Percentiles rank a stretch among this genome's conserved stretches.
These are phyloP conservation scores for Chironomus tentans DNA, from an alignment of 2,888 invertebrate genomes.

Conservation along the genomic window DNA sequence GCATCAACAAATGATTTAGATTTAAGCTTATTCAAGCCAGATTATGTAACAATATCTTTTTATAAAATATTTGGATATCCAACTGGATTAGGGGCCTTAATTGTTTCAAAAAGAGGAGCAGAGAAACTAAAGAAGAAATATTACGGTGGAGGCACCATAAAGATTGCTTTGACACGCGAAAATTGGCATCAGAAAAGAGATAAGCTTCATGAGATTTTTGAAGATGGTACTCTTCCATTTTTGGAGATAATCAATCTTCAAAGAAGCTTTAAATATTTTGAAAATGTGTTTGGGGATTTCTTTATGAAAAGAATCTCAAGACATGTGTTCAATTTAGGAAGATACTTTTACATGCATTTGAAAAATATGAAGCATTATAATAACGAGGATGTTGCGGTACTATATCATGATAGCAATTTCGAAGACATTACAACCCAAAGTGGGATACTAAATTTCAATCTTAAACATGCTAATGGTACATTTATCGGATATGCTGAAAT, in stretches of 20 bases:
- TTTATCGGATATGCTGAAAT: constrained; percentile 87
- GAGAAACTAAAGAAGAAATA: constrained; percentile 49
- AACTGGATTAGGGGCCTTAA: constrained; percentile 83
- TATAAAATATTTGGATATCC: constrained; percentile 95
- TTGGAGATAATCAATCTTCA: constrained; percentile 71
- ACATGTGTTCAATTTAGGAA: constrained; percentile 69
- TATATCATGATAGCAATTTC: constrained; percentile 69
- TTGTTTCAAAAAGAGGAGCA: constrained; percentile 53
- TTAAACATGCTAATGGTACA: constrained; percentile 63
- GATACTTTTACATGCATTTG: constrained; percentile 59
- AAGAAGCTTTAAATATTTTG: constrained; percentile 71
- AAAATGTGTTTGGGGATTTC: constrained; percentile 35
- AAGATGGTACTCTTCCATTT: constrained; percentile 89
- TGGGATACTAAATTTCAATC: constrained; percentile 80
- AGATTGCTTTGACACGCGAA: constrained; percentile 65
- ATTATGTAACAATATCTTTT: constrained; percentile 88
- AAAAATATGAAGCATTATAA: constrained; percentile 59
- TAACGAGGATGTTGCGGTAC: constrained; percentile 53
- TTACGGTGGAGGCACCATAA: constrained; percentile 92
- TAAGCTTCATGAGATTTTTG: constrained; percentile 56
- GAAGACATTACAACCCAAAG: constrained; percentile 60
- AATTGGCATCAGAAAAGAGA: constrained; percentile 61
- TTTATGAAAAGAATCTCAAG: constrained; percentile 55
- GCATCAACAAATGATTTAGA: constrained; percentile 70
- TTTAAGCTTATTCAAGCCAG: constrained; percentile 61